Base-by-base conservation (phyloP, 1,140 invertebrate species). In the Trachymyrmex septentrionalis region DNA sequence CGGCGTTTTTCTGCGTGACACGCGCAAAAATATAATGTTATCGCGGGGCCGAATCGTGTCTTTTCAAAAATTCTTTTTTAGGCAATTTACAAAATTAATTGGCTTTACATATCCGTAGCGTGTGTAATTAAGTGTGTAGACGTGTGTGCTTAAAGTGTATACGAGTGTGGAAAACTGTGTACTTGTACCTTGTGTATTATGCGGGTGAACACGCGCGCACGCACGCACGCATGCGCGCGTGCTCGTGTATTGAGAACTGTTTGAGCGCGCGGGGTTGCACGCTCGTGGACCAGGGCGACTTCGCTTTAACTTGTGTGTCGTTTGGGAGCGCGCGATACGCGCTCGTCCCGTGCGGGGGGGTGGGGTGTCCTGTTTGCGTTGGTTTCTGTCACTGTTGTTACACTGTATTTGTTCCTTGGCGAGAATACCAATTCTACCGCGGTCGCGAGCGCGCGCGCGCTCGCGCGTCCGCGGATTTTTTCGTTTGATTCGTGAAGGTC, bases 21-120 rank as follows among this genome's bases (percentile, higher is more conserved):
- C 73, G 38, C 87, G 81, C 63, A 64, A 89, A 88, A 78, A 53
- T 86, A 78, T 66, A 72, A 73, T 5, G 27, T 63, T 80, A 63
- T 63, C 80, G 81, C 34, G 16, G 16, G 76, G 89, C 89, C 90
- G 78, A 90, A 90, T 91, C 57, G 7, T 88, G 53, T 67, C 61
- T 77, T 84, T 86, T 84, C 59, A 80, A 86, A 87, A 86, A 82
- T 84, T 80, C 59, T 30, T 61, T 86, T 88, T 82, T 76, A 38
- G 78, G 53, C 80, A 91, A 95, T 95, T 95, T 95, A 95, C 95
- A 95, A 95, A 95, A 95, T 93, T 91, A 95, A 95, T 95, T 95
- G 94, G 94, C 95, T 95, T 95, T 95, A 95, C 95, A 95, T 95
- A 95, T 95, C 95, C 95, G 95, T 95, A 95, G 93, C 91, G 88